A percentile compares a stretch with the other conserved stretches of the same genome.
These are phyloP conservation scores for Ametastegia equiseti DNA, from an alignment of 2,888 invertebrate genomes.

Conservation along the genomic window DNA sequence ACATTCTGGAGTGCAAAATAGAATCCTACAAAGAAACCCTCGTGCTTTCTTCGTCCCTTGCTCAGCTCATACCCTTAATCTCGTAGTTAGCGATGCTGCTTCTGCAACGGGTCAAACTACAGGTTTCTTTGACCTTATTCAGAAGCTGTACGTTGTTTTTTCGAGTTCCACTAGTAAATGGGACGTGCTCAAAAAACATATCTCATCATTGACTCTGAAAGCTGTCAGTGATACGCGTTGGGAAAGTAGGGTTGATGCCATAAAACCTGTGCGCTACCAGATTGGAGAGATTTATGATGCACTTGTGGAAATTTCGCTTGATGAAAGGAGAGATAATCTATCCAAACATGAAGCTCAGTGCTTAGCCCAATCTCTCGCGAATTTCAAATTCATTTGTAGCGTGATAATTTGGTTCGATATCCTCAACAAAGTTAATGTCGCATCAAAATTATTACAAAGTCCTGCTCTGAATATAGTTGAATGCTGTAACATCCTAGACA, in stretches of 20 bases:
- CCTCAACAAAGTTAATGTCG: slow-evolving; percentile 18
- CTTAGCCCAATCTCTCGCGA: slow-evolving; percentile 28
- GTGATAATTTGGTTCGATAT: slow-evolving; percentile 35
- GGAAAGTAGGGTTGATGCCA: slow-evolving; percentile 56
- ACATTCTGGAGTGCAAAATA: slow-evolving; percentile 47
- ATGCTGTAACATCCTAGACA: not conserved
- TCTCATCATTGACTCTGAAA: slow-evolving; percentile 55
- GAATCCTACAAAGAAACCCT: slow-evolving; percentile 39
- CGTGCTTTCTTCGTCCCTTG: slow-evolving; percentile 50
- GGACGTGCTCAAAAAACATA: slow-evolving; percentile 52
- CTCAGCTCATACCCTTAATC: slow-evolving; percentile 48
- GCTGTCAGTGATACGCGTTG: slow-evolving; percentile 56
- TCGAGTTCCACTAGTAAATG: slow-evolving; percentile 54
- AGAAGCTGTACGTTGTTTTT: slow-evolving; percentile 49
- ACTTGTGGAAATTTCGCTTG: slow-evolving; percentile 50
- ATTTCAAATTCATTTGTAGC: slow-evolving; percentile 47
- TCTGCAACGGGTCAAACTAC: slow-evolving; percentile 13
- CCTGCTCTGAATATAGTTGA: slow-evolving; percentile 15
- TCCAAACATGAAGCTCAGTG: slow-evolving; percentile 32
- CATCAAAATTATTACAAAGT: slow-evolving; percentile 37
- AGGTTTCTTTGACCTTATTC: slow-evolving; percentile 10
- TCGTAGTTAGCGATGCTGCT: slow-evolving; percentile 50
- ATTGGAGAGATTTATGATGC: slow-evolving; percentile 54
- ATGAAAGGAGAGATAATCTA: slow-evolving; percentile 40
- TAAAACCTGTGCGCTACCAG: slow-evolving; percentile 54